Evolutionary conservation across 1,140 invertebrate species (phyloP).

Genomic region (Lepidurus couesii): DNA sequence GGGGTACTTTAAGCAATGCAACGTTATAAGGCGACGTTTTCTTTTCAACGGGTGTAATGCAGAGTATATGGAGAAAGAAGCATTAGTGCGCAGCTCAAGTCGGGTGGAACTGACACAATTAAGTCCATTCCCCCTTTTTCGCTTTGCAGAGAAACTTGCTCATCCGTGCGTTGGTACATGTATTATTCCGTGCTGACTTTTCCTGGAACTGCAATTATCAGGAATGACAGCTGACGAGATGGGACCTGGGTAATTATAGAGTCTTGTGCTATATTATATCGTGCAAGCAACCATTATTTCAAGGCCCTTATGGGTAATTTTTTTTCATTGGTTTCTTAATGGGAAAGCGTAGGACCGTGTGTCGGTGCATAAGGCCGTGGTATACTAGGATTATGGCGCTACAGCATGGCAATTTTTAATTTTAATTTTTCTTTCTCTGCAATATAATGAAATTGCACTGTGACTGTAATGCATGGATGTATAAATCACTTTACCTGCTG

Average conservation of each 20-base stretch:
- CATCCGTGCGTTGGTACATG: not conserved
- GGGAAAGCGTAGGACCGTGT: too few relatives aligned
- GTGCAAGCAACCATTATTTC: not conserved
- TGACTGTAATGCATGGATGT: too few relatives aligned
- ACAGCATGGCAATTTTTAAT: too few relatives aligned
- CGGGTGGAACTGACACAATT: slow-evolving; percentile 18
- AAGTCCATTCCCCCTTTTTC: not conserved
- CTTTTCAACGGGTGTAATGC: not conserved
- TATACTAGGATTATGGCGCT: too few relatives aligned
- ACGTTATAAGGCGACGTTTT: too few relatives aligned
- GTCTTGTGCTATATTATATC: not conserved
- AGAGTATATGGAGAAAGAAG: not conserved
- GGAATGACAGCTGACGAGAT: slow-evolving; percentile 9
- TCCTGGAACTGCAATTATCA: slow-evolving; percentile 13
- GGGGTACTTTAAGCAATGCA: too few relatives aligned
- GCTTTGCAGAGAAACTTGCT: slow-evolving; percentile 2
- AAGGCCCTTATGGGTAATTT: too few relatives aligned
- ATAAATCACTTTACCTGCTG: too few relatives aligned
- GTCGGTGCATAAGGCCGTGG: too few relatives aligned
- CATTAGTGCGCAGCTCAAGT: not conserved
- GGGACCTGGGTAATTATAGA: slow-evolving; percentile 6
- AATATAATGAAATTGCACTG: too few relatives aligned
- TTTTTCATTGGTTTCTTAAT: too few relatives aligned
- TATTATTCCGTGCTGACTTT: slow-evolving; percentile 3
- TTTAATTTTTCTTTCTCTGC: too few relatives aligned